phyloP scores from a whole-genome alignment of 2,797 vertebrate species.

The Rallus crepitans region DNA sequence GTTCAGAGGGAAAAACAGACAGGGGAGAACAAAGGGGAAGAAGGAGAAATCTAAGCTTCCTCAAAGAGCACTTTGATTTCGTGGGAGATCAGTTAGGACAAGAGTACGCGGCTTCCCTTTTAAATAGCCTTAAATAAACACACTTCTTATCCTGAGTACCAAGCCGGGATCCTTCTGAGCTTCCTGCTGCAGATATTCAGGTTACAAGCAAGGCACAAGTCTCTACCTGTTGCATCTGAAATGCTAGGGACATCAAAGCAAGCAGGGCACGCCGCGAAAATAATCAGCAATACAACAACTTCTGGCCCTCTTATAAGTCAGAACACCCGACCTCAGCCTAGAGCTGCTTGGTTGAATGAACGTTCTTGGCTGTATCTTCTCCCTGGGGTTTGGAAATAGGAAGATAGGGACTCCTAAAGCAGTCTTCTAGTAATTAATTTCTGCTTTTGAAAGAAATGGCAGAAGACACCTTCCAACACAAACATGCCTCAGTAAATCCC shows the following conservation, averaged over 20 bases:
- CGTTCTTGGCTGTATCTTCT: background rate
- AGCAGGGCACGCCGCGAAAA: background rate
- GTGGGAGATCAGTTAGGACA: background rate
- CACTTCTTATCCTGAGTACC: background rate
- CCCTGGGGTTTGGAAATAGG: background rate
- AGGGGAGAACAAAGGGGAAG: background rate
- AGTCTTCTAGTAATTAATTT: background rate
- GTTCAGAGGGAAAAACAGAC: background rate
- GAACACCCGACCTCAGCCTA: background rate
- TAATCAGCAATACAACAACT: background rate
- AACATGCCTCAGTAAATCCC: background rate
- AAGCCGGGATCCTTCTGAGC: fast-evolving
- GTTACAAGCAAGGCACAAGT: background rate
- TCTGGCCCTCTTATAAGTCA: background rate
- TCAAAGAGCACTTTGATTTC: background rate
- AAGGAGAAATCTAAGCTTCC: background rate
- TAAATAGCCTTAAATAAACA: background rate
- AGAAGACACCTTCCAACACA: fast-evolving
- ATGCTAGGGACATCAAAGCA: background rate
- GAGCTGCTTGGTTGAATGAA: fast-evolving
- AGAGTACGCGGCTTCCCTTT: background rate
- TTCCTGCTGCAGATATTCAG: background rate
- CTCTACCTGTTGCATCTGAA: conserved; percentile 11
- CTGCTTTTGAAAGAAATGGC: background rate
- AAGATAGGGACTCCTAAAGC: background rate